Conservation (phyloP, 2,888 invertebrate species). For the Phrixothrix hirtus region DNA sequence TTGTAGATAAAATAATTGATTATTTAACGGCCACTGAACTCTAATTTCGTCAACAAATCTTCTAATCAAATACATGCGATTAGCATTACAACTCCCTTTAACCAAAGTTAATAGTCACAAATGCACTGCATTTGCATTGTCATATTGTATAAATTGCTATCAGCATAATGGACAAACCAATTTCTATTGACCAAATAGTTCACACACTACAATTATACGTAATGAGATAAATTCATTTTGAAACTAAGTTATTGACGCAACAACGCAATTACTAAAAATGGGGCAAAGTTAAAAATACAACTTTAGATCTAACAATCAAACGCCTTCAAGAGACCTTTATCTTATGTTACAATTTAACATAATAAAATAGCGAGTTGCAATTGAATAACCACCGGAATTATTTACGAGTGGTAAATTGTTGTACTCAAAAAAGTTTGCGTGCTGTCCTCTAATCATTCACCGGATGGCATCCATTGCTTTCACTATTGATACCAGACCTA, state of each 20-base stretch:
- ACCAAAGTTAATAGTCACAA: neutral
- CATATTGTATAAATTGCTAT: too few species aligned
- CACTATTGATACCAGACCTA: constrained; percentile 35
- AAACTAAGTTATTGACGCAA: too few species aligned
- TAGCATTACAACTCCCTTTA: neutral
- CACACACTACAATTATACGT: too few species aligned
- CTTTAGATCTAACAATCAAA: too few species aligned
- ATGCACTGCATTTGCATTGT: too few species aligned
- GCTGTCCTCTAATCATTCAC: constrained; percentile 32
- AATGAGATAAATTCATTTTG: too few species aligned
- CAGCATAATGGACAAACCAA: too few species aligned
- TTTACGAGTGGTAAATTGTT: constrained; percentile 25
- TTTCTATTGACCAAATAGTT: neutral
- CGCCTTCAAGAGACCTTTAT: too few species aligned
- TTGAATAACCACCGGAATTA: constrained; percentile 4
- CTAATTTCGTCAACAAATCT: neutral
- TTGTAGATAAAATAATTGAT: neutral
- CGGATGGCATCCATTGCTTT: constrained; percentile 35
- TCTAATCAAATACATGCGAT: neutral
- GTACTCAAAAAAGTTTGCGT: constrained; percentile 34
- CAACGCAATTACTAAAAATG: too few species aligned
- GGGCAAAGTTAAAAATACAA: too few species aligned
- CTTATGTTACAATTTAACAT: too few species aligned
- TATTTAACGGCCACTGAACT: neutral
- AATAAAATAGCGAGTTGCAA: neutral